phyloP scores from a whole-genome alignment of 2,797 vertebrate genomes.

The Oreochromis mossambicus region DNA sequence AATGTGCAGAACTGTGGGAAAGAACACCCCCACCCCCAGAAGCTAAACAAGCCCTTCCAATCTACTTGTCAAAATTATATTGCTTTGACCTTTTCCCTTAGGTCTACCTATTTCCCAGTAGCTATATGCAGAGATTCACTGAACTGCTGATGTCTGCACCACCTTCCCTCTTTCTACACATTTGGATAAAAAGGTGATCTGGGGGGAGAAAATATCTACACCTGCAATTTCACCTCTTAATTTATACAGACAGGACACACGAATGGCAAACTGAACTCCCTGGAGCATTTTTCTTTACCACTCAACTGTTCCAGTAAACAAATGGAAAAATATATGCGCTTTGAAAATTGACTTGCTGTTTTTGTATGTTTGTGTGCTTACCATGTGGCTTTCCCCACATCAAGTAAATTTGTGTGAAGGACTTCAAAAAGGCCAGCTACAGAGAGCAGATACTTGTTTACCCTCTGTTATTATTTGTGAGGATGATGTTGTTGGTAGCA shows the following conservation, averaged over 20 bases:
- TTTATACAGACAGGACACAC: constrained; percentile 41
- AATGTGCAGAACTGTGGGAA: background rate
- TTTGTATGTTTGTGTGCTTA: background rate
- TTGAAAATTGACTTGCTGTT: constrained; percentile 13
- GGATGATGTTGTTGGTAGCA: background rate
- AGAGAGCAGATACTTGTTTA: constrained; percentile 21
- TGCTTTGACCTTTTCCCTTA: constrained; percentile 64
- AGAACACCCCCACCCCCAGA: constrained; percentile 7
- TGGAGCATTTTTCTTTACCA: constrained; percentile 12
- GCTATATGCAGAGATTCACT: constrained; percentile 38
- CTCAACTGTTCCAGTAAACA: constrained; percentile 20
- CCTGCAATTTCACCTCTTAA: constrained; percentile 42
- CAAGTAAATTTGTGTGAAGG: constrained; percentile 10
- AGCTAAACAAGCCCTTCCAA: constrained; percentile 29
- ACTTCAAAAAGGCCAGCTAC: constrained; percentile 22
- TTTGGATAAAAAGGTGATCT: constrained; percentile 35
- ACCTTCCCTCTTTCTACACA: constrained; percentile 39
- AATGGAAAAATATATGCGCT: constrained; percentile 20
- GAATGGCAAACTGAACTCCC: constrained; percentile 36
- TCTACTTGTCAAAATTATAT: constrained; percentile 63
- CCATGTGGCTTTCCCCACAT: background rate
- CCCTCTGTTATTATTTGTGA: constrained; percentile 33
- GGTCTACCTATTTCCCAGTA: constrained; percentile 38
- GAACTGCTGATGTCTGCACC: constrained; percentile 67
- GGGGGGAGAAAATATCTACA: constrained; percentile 18